Percentiles rank a stretch among this genome's conserved stretches.
Conservation (phyloP, 2,797 vertebrate species). For the Acestrorhynchus altus region DNA sequence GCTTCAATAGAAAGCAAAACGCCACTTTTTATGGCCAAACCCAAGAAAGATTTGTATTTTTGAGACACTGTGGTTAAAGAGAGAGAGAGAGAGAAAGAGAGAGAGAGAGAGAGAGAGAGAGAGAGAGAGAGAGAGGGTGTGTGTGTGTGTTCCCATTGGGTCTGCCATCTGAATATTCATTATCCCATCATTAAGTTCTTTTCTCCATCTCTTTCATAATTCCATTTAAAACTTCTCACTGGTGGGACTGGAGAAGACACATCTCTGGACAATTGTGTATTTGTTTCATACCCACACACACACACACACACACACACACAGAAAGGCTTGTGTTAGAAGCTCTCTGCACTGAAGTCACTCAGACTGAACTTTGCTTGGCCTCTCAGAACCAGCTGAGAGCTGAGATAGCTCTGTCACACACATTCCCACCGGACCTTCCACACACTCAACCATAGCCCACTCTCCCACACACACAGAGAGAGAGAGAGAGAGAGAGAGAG, state of each 20-base stretch:
- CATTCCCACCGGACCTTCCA: conserved; percentile 23
- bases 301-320: conserved; percentile 61
- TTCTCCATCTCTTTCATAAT: conserved; percentile 60
- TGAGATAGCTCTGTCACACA: conserved; percentile 36
- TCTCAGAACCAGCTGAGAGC: conserved; percentile 24
- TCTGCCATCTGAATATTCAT: conserved; percentile 77
- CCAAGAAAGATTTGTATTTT: neutral
- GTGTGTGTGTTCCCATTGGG: conserved; percentile 73
- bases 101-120: conserved; percentile 12
- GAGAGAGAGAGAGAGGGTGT: conserved; percentile 16
- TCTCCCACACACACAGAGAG: neutral
- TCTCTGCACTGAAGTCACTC: conserved; percentile 1
- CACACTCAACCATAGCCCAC: conserved; percentile 23
- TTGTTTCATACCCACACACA: conserved; percentile 47
- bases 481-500: too few relatives aligned
- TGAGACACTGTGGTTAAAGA: conserved; percentile 3
- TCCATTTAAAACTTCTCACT: conserved; percentile 67
- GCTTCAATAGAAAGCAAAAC: too few relatives aligned
- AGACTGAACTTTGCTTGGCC: neutral
- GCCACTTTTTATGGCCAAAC: too few relatives aligned
- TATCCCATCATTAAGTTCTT: conserved; percentile 55
- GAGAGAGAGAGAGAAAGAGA: conserved; percentile 14
- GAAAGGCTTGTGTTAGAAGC: conserved; percentile 49
- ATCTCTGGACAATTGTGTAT: conserved; percentile 56
- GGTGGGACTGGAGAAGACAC: conserved; percentile 46